Evolutionary conservation across 2,797 vertebrate genomes (phyloP), one percentile per base, ranked within the genome.

Genomic region (Sphaeramia orbicularis): DNA sequence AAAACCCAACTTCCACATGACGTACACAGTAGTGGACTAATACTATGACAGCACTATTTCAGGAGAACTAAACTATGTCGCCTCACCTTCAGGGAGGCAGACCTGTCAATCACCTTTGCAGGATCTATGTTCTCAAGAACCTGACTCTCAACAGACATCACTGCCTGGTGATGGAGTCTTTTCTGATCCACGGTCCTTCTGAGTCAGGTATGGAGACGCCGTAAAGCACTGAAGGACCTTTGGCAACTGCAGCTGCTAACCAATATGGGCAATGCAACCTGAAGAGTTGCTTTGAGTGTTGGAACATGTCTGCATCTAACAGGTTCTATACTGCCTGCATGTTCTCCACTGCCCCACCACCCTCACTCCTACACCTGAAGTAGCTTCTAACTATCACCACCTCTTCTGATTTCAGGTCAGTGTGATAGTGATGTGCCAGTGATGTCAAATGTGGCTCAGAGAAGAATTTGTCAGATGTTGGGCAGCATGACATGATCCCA

Each of bases 191-290:
- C 61, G 21, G 47, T 41, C 11, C 11, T 10, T 6, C 59, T 24
- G 0, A 27, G 10, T 32, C 35, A 41, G 4, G 36, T 30, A 30
- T 50, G 47, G 4, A 50, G 24, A 11, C 2, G 11, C 7, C 12
- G 7, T 36, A 41, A 18, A 5, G 35, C 19, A 30, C 21, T 49
- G 12, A 48, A 38, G 24, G 13, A 47, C 18, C 27, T 13, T 2
- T 43, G 10, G 44, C 54, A 57, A 6, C 6, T 57, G 13, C 54
- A 57, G 15, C 40, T 57, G 37, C 52, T 16, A n/a, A 45, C 55
- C 24, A 27, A 38, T 3, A 43, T 42, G 1, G 55, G 10, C 9
- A 24, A 18, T 3, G 27, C 55, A 32, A 35, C 41, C 15, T 37
- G 43, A 11, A 48, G n/a, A n/a, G n/a, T n/a, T n/a, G n/a, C n/a